These are phyloP conservation scores for Anas capensis DNA, from an alignment of 2,797 vertebrate species.

Conservation along the genomic window DNA sequence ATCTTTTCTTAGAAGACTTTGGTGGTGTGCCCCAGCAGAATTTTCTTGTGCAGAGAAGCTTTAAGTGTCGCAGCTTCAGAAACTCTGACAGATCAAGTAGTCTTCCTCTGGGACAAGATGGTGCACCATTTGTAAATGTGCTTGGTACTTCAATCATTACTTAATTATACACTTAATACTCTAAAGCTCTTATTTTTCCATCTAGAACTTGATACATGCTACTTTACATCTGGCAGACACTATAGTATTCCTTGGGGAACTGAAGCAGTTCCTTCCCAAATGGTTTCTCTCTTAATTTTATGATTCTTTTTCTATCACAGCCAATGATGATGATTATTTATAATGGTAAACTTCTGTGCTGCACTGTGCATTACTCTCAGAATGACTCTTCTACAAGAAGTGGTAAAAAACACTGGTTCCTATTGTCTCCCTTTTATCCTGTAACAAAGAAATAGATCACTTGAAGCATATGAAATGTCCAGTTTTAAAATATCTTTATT, in stretches of 20 bases:
- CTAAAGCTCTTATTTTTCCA: constrained; percentile 56
- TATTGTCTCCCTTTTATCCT: neutral
- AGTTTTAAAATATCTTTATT: neutral
- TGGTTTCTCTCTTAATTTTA: constrained; percentile 33
- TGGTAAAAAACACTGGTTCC: neutral
- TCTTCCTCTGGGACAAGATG: neutral
- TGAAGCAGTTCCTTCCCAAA: constrained; percentile 18
- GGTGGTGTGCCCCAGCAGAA: neutral
- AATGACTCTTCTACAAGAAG: neutral
- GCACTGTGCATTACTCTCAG: neutral
- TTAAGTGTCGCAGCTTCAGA: neutral
- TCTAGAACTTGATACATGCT: constrained; percentile 36
- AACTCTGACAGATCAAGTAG: neutral
- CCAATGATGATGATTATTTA: constrained; percentile 2
- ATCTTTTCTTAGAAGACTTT: neutral
- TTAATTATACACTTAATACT: constrained; percentile 38
- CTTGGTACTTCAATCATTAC: constrained; percentile 29
- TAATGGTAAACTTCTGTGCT: neutral
- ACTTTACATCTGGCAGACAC: constrained; percentile 32
- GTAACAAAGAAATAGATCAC: neutral
- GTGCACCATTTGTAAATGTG: neutral
- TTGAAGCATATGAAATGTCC: neutral
- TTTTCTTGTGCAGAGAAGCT: neutral
- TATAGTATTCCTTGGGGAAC: constrained; percentile 3
- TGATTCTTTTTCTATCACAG: constrained; percentile 33